These are phyloP conservation scores for Pelmatolapia mariae DNA, from an alignment of 2,113 vertebrate genomes.

Conservation along the genomic window DNA sequence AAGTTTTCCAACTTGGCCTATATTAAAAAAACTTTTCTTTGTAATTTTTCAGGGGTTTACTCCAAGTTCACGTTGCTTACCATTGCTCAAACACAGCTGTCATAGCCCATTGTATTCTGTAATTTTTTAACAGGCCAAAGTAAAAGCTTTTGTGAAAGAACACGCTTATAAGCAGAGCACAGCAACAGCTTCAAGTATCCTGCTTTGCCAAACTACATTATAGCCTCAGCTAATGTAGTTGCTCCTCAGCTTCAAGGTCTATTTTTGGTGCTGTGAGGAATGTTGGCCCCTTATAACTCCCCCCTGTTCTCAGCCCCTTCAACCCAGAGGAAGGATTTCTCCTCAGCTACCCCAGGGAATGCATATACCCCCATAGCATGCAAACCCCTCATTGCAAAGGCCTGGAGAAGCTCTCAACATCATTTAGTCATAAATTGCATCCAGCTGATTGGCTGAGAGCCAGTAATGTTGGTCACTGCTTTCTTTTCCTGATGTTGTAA, in stretches of 20 bases:
- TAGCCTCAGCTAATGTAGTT: conserved; percentile 7
- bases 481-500: neutral
- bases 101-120: accelerated
- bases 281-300: conserved; percentile 12
- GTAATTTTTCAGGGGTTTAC: neutral
- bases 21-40: neutral
- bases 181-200: neutral
- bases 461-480: conserved; percentile 32
- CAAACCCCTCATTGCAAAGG: conserved; percentile 45
- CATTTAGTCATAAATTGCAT: conserved; percentile 59
- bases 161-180: neutral
- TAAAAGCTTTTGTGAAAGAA: neutral
- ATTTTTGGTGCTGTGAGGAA: conserved; percentile 61
- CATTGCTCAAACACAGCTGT: neutral
- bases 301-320: neutral
- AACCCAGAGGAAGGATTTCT: conserved; percentile 33
- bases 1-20: neutral
- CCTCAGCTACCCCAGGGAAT: conserved; percentile 35
- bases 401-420: conserved; percentile 51
- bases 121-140: neutral
- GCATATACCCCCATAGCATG: conserved; percentile 52
- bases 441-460: conserved; percentile 71
- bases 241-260: conserved; percentile 26
- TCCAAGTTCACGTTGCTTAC: neutral
- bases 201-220: conserved; percentile 22